phyloP scores from a whole-genome alignment of 2,888 invertebrate genomes.

The Agrilus cyanescens region DNA sequence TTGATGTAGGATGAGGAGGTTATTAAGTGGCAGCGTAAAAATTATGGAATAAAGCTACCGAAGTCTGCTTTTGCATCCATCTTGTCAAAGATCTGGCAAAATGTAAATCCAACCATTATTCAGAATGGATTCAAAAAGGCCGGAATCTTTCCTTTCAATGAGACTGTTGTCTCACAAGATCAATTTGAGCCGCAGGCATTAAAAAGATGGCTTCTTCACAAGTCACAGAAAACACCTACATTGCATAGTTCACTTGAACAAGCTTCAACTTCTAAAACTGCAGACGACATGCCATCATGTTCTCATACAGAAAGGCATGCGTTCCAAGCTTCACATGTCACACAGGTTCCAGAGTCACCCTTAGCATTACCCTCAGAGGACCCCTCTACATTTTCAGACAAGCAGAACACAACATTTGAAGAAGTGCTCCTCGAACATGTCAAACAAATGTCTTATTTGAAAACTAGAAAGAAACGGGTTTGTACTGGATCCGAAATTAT shows the following conservation, averaged over 20 bases:
- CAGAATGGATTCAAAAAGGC: slow-evolving; percentile 7
- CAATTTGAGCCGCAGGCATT: slow-evolving; percentile 6
- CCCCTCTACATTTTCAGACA: too few relatives aligned
- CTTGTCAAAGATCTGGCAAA: slow-evolving; percentile 6
- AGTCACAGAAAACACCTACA: too few relatives aligned
- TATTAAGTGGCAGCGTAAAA: slow-evolving; percentile 8
- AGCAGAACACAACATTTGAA: neutral
- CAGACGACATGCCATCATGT: too few relatives aligned
- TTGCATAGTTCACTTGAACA: too few relatives aligned
- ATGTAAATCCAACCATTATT: slow-evolving; percentile 5
- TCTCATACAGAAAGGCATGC: too few relatives aligned
- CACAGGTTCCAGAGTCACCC: too few relatives aligned
- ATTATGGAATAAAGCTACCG: slow-evolving; percentile 8
- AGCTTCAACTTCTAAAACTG: too few relatives aligned
- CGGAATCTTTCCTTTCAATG: slow-evolving; percentile 5
- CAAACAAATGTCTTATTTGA: neutral
- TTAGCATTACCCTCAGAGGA: too few relatives aligned
- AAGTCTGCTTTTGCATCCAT: slow-evolving; percentile 4
- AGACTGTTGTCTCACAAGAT: slow-evolving; percentile 4
- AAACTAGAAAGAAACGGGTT: neutral
- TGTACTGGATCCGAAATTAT: slow-evolving; percentile 3
- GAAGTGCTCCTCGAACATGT: neutral
- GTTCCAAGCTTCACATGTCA: too few relatives aligned
- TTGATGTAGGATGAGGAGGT: slow-evolving; percentile 7
- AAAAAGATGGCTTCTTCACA: too few relatives aligned